Conservation (phyloP, 2,113 vertebrate species). For the Hydrochoerus hydrochaeris region DNA sequence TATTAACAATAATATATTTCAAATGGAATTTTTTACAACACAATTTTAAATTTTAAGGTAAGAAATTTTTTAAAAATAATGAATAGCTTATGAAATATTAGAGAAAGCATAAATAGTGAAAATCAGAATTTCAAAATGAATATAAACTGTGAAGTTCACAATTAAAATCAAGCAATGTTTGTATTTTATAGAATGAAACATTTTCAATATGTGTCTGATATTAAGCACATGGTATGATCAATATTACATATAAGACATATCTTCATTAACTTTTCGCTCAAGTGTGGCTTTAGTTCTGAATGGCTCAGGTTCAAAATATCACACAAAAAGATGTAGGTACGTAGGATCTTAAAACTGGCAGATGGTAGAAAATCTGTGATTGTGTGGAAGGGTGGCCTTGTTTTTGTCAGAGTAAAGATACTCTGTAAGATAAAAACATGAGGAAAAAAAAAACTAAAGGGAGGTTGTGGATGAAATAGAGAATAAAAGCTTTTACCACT, state of each 20-base stretch:
- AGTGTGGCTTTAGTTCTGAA: background rate
- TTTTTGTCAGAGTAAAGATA: slow-evolving; percentile 63
- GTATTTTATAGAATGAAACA: background rate
- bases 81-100: background rate
- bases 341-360: slow-evolving; percentile 41
- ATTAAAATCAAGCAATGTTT: background rate
- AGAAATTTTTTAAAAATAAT: background rate
- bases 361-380: slow-evolving; percentile 61
- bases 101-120: background rate
- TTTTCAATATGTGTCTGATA: background rate
- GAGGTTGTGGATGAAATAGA: background rate
- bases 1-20: background rate
- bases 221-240: background rate
- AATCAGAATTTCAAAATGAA: background rate
- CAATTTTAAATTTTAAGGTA: background rate
- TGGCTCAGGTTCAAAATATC: background rate
- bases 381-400: background rate
- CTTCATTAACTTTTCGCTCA: background rate
- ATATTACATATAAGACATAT: background rate
- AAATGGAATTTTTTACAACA: background rate
- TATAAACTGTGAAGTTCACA: background rate
- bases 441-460: background rate
- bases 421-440: slow-evolving; percentile 36
- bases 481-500: background rate
- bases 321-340: slow-evolving; percentile 39